phyloP scores from a whole-genome alignment of 2,113 vertebrate species.

The Canis aureus region DNA sequence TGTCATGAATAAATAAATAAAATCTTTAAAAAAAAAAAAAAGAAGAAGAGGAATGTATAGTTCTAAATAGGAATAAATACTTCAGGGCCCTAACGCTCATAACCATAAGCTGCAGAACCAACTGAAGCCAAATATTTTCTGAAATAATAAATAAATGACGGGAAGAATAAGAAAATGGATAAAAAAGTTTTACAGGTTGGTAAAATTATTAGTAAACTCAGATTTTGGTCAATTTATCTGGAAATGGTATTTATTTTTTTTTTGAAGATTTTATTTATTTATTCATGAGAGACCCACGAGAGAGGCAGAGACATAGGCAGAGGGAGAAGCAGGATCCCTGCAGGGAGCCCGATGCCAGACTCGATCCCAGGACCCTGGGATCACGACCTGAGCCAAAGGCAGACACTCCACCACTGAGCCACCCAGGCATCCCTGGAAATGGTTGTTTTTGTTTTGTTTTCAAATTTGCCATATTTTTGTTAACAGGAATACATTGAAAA shows the following conservation, averaged over 20 bases:
- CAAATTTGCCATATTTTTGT: conserved; percentile 23
- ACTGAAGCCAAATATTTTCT: not conserved
- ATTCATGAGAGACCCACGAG: no score
- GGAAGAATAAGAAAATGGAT: not conserved
- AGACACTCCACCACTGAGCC: no score
- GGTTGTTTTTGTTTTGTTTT: not conserved
- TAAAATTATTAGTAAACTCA: conserved; percentile 10
- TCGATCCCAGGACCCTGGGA: no score
- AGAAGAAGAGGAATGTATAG: not conserved
- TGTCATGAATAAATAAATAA: no score
- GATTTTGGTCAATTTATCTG: not conserved
- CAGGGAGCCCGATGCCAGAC: no score
- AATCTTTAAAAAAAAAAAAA: no score
- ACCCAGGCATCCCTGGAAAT: no score
- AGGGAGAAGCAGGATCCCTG: no score
- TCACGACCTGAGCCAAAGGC: no score
- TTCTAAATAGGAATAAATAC: not conserved
- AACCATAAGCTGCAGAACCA: not conserved
- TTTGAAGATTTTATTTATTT: no score
- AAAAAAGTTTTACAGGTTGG: not conserved
- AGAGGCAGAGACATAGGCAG: no score
- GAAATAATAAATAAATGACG: not conserved
- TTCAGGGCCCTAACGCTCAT: not conserved
- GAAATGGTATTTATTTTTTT: not conserved
- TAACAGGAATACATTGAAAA: conserved; percentile 1